Conservation (phyloP, 2,113 vertebrate genomes). For the Ochotona princeps region DNA sequence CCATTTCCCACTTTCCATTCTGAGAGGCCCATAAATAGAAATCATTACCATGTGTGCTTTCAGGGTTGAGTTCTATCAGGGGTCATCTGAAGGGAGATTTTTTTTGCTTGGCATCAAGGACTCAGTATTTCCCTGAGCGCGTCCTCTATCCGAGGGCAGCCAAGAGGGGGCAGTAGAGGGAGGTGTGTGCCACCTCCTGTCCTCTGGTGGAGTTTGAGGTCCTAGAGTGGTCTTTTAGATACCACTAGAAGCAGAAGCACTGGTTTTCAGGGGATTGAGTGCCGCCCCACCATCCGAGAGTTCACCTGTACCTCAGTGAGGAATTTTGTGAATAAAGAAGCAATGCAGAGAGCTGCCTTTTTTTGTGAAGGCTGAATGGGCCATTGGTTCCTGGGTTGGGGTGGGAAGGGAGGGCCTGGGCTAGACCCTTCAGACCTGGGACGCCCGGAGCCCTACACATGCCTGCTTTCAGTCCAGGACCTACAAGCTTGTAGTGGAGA, state of each 20-base stretch:
- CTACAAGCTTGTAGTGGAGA: too few relatives aligned
- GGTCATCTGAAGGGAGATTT: conserved; percentile 71
- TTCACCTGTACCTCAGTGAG: not conserved
- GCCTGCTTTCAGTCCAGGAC: too few relatives aligned
- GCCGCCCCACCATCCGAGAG: not conserved
- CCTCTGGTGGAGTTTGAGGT: not conserved
- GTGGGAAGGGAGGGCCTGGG: too few relatives aligned
- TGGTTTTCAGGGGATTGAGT: not conserved
- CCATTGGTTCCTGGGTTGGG: not conserved
- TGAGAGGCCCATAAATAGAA: conserved; percentile 81
- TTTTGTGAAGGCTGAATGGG: conserved; percentile 12
- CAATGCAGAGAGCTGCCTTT: not conserved
- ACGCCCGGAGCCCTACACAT: too few relatives aligned
- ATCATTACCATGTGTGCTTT: conserved; percentile 57
- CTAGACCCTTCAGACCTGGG: too few relatives aligned
- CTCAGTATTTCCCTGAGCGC: conserved; percentile 38
- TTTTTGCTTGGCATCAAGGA: conserved; percentile 59
- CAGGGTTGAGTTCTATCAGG: conserved; percentile 62
- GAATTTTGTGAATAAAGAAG: conserved; percentile 9
- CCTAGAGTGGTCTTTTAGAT: not conserved
- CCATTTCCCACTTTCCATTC: conserved; percentile 75
- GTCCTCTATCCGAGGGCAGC: not conserved
- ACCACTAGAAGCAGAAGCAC: not conserved
- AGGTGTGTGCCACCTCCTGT: not conserved
- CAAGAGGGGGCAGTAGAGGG: conserved; percentile 68